Base-by-base conservation (phyloP, 2,888 invertebrate species). In the Pilophorus perplexus region DNA sequence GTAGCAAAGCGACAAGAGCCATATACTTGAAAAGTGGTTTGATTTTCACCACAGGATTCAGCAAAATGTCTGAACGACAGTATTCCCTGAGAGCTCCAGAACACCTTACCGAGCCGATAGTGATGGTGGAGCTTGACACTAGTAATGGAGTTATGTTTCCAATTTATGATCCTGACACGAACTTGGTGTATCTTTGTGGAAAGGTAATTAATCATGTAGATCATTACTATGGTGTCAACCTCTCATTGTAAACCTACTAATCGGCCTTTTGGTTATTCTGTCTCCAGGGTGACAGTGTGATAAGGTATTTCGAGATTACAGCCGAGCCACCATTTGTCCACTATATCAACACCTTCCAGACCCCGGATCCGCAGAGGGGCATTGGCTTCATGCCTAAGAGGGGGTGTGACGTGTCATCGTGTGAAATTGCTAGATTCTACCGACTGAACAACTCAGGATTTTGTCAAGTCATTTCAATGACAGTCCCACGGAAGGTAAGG, bases 301-400 rank as follows among this genome's bases (percentile, higher is more conserved):
- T 98, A 74, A 84, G 96, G 72, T 96, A 93, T 79, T 93, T 92
- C 78, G 93, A 89, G 79, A 89, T 97, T 73, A 93, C 93, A 14
- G 89, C 93, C 1, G 93, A 94, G 75, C 88, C 92, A 2, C 95
- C 95, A 0, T 95, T 93, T 79, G 91, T 95, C 68, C 94, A 96
- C 78, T 97, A 93, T 79, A 93, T 98, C 77, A 96, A 91, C 81
- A 95, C 94, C 74, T 97, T 92, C 83, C 93, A 94, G 81, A 94
- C 96, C 33, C 91, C 94, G n/a, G 93, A 93, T 78, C 97, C 98
- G 59, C 97, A 98, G 78, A 84, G 96, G 81, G 96, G 96, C 76
- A 92, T 93, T 78, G 93, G 93, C 70, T 88, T 93, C 85, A 97
- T 98, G 96, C 96, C 97, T 72, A 98, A 98, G 81, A 84, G 97